Percentiles rank a stretch among this genome's conserved stretches.
These are phyloP conservation scores for Protonemura montana DNA, from an alignment of 2,888 invertebrate species.

Conservation along the genomic window DNA sequence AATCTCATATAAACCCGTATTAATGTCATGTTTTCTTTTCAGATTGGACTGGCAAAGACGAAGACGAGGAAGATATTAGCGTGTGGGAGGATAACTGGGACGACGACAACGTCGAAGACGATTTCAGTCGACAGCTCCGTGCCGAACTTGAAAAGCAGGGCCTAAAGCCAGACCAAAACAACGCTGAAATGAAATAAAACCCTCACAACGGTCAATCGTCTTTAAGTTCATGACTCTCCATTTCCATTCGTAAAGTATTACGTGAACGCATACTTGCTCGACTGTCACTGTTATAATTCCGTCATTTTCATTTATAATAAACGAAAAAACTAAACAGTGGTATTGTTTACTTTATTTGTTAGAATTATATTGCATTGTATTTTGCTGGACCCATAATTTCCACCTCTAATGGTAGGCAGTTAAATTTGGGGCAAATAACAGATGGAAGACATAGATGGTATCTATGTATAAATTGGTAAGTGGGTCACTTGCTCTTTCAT, in stretches of 20 bases:
- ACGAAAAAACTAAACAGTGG: neutral
- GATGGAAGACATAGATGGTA: neutral
- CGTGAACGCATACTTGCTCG: neutral
- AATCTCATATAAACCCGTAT: too few relatives aligned
- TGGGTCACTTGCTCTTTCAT: conserved; percentile 4
- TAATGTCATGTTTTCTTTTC: conserved; percentile 48
- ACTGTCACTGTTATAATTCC: neutral
- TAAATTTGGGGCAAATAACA: neutral
- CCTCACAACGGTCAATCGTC: neutral
- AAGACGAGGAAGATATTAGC: conserved; percentile 93
- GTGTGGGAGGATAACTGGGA: conserved; percentile 99
- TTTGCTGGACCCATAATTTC: neutral
- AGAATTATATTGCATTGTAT: neutral
- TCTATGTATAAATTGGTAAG: neutral
- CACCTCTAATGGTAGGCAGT: neutral
- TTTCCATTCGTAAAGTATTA: neutral
- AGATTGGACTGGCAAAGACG: conserved; percentile 86
- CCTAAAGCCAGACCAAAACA: conserved; percentile 44
- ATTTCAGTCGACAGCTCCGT: conserved; percentile 92
- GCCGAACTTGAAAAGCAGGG: conserved; percentile 71
- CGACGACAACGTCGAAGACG: conserved; percentile 98
- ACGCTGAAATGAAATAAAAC: conserved; percentile 1
- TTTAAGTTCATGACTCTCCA: neutral
- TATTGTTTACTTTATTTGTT: neutral
- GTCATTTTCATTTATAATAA: neutral